phyloP scores from a whole-genome alignment of 2,888 invertebrate species.

The Pediacus dermestoides region DNA sequence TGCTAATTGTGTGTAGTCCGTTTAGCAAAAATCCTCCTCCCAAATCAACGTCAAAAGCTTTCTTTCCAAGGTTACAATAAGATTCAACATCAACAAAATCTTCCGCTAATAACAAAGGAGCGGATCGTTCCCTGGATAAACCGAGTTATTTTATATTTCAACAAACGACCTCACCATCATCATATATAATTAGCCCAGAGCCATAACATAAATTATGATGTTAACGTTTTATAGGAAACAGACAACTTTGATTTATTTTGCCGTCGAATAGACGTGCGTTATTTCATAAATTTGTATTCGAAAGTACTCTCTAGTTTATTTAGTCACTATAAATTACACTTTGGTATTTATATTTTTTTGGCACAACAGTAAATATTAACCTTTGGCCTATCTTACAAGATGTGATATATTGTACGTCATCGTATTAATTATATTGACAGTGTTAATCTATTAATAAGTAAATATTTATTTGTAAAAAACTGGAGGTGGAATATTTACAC shows the following conservation, averaged over 20 bases:
- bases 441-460: slow-evolving; percentile 2
- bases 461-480: too few relatives aligned
- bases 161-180: slow-evolving; percentile 48
- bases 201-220: slow-evolving; percentile 50
- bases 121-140: slow-evolving; percentile 39
- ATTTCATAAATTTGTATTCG: slow-evolving; percentile 25
- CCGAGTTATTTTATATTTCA: slow-evolving; percentile 49
- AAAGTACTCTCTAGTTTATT: slow-evolving; percentile 14
- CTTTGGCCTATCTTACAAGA: slow-evolving; percentile 1
- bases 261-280: slow-evolving; percentile 28
- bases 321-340: slow-evolving; percentile 5
- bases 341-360: slow-evolving; percentile 1
- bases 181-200: slow-evolving; percentile 49
- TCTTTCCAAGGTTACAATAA: too few relatives aligned
- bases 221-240: slow-evolving; percentile 48
- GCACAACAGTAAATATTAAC: background rate
- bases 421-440: slow-evolving; percentile 4
- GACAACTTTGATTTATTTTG: slow-evolving; percentile 44
- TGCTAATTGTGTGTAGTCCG: too few relatives aligned
- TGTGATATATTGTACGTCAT: slow-evolving; percentile 3
- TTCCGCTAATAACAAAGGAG: slow-evolving; percentile 45
- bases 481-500: too few relatives aligned
- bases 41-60: too few relatives aligned
- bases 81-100: slow-evolving; percentile 33
- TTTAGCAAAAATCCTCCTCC: too few relatives aligned